These are phyloP conservation scores for Caligus rogercresseyi DNA, from an alignment of 1,140 invertebrate species.

Conservation along the genomic window DNA sequence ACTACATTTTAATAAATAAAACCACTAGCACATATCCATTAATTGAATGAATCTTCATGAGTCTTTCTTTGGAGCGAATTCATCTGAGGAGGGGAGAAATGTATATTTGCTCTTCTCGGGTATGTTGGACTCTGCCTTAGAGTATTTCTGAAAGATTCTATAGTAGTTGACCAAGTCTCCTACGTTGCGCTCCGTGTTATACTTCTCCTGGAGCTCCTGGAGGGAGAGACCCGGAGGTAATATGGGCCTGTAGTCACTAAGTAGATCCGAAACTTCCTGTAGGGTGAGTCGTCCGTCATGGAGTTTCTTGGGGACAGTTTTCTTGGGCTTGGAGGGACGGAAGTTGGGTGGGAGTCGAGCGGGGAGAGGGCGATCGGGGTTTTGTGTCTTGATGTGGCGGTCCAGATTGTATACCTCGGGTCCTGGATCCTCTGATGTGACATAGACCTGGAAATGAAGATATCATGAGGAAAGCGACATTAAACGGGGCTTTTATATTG, in stretches of 20 bases:
- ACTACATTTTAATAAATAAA: not conserved
- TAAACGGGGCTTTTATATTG: too few relatives aligned
- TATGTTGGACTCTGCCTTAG: not conserved
- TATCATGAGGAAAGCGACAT: too few relatives aligned
- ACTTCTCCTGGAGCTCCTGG: not conserved
- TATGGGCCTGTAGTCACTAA: not conserved
- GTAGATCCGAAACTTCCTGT: not conserved
- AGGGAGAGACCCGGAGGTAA: too few relatives aligned
- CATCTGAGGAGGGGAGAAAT: too few relatives aligned
- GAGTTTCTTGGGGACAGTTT: not conserved
- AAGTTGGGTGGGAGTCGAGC: not conserved
- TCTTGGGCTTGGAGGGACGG: not conserved
- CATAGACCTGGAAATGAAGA: not conserved
- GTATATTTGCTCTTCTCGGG: not conserved
- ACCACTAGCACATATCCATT: too few relatives aligned
- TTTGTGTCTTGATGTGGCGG: not conserved
- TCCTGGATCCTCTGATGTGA: not conserved
- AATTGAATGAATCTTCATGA: too few relatives aligned
- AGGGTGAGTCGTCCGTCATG: not conserved
- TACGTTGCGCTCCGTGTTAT: not conserved
- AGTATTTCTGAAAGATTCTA: not conserved
- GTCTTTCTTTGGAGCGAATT: not conserved
- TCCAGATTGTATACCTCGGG: not conserved
- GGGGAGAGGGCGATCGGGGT: not conserved
- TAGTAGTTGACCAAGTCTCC: not conserved